These are phyloP conservation scores for Chelon labrosus DNA, from an alignment of 2,797 vertebrate species.

Conservation along the genomic window DNA sequence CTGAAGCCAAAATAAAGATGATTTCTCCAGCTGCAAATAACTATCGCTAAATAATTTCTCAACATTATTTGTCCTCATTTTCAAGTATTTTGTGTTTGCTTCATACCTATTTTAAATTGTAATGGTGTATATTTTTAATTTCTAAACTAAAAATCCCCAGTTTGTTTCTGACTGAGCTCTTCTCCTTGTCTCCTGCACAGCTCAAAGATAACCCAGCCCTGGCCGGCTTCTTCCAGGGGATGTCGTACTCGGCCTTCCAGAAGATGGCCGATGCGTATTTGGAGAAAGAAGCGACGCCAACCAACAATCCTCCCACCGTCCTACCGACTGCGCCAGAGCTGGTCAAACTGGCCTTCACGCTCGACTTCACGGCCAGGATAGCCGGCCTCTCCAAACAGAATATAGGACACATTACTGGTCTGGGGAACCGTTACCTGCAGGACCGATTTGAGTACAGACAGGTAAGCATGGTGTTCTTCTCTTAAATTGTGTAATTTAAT, in stretches of 20 bases:
- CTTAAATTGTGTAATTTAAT: no score
- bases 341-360: conserved; percentile 87
- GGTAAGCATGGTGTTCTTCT: conserved; percentile 45
- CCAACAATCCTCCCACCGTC: conserved; percentile 37
- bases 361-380: conserved; percentile 88
- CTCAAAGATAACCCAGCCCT: conserved; percentile 84
- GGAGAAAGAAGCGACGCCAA: conserved; percentile 51
- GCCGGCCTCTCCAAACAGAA: conserved; percentile 84
- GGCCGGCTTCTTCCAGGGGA: conserved; percentile 82
- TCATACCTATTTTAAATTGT: background rate
- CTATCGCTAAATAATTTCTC: no score
- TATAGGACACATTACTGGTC: conserved; percentile 87
- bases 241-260: conserved; percentile 91
- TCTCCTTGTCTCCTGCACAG: conserved; percentile 80
- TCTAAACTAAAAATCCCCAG: background rate
- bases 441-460: conserved; percentile 84
- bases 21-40: background rate
- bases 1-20: background rate
- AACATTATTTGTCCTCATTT: no score
- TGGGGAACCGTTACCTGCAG: conserved; percentile 85
- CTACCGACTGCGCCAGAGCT: conserved; percentile 73
- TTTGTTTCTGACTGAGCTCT: background rate
- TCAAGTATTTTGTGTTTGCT: no score
- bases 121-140: background rate
- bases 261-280: conserved; percentile 87